Base-by-base conservation (phyloP, 2,797 vertebrate genomes). In the Chelon labrosus region DNA sequence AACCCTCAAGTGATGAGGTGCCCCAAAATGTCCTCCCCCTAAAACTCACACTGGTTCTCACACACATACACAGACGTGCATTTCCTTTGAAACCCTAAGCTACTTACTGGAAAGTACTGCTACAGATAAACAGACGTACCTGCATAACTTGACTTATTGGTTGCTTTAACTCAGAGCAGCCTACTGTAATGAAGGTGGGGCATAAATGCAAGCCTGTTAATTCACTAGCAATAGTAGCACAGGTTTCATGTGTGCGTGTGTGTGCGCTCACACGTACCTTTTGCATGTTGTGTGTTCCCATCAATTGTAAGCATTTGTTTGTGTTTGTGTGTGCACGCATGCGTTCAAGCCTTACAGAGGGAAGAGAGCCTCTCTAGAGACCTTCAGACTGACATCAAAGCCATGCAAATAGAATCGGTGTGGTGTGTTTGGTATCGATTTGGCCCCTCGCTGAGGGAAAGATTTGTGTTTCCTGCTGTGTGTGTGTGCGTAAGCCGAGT, bases 361-460 rank as follows among this genome's bases (percentile, higher is more conserved):
- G 64, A 77, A 83, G 61, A 49, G 72, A 84, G 76, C 17, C 66
- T 70, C 81, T 86, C 73, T 31, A 17, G 87, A 87, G 77, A 82
- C 74, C 61, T 61, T 69, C 56, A n/a, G 44, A 56, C 61, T 49
- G 72, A 86, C 79, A 89, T 91, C 86, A 91, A 90, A 91, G 89
- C 73, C 75, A 92, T 89, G 89, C 85, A 91, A 90, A 91, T 88
- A 82, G 64, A 79, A 84, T 64, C 17, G 37, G 73, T 71, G 64
- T 46, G 70, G 55, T 72, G 82, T 70, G 84, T 79, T 85, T 78
- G 72, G 53, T 89, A 89, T 92, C 66, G 83, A 91, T 92, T 89
- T 83, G 70, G 66, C 56, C 73, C 47, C 79, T 77, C 27, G 4
- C 71, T 65, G 81, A 79, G 73, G 25, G 71, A 73, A 69, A 80